These are phyloP conservation scores for Gymnocypris eckloni DNA, from an alignment of 2,797 vertebrate species.

Conservation along the genomic window DNA sequence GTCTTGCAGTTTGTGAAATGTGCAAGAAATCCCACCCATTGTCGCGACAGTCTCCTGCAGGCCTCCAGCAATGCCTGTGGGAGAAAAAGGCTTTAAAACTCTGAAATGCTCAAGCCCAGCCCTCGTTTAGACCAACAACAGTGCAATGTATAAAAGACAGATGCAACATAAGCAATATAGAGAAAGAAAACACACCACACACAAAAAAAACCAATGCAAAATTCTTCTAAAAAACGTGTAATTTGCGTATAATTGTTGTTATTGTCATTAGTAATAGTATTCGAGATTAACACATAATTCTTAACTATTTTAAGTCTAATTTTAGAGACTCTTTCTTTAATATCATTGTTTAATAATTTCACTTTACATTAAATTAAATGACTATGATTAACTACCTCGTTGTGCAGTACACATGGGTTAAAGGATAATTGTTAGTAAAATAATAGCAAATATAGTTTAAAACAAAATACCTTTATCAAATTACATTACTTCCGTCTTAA, in stretches of 20 bases:
- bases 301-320: not conserved
- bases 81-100: constrained; percentile 71
- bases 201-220: not conserved
- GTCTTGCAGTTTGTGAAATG: constrained; percentile 34
- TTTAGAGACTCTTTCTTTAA: not conserved
- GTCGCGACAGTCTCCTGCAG: constrained; percentile 72
- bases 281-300: not conserved
- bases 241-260: not conserved
- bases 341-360: not conserved
- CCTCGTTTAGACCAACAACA: constrained; percentile 57
- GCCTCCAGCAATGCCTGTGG: constrained; percentile 71
- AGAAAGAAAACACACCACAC: not conserved
- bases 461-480: not conserved
- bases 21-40: constrained; percentile 76
- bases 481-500: not conserved
- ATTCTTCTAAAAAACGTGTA: not conserved
- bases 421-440: too few relatives aligned
- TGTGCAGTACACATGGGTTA: not conserved
- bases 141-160: not conserved
- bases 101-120: constrained; percentile 63
- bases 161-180: not conserved
- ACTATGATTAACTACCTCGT: not conserved
- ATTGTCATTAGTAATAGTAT: not conserved
- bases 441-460: not conserved
- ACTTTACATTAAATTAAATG: not conserved